phyloP scores from a whole-genome alignment of 2,888 invertebrate species.

The Drosophila algonquin region DNA sequence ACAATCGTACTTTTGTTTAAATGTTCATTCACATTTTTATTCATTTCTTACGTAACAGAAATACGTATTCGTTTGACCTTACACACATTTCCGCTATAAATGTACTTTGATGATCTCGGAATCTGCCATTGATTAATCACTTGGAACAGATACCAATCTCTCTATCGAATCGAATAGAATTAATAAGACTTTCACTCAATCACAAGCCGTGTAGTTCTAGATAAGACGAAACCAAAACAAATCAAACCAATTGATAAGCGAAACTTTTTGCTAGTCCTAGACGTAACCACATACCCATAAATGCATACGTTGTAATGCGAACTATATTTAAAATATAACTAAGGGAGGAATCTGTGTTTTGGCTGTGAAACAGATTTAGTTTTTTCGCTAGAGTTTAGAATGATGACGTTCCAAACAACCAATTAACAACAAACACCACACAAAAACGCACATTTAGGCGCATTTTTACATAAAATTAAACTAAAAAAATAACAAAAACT shows the following conservation, averaged over 20 bases:
- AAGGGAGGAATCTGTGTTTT: slow-evolving; percentile 82
- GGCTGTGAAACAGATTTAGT: slow-evolving; percentile 84
- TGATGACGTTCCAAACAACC: slow-evolving; percentile 28
- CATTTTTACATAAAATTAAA: slow-evolving; percentile 8
- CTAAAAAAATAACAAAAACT: slow-evolving; percentile 25
- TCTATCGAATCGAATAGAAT: slow-evolving; percentile 2
- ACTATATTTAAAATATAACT: slow-evolving; percentile 36
- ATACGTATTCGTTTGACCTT: slow-evolving; percentile 9
- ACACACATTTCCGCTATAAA: not conserved
- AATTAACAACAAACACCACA: slow-evolving; percentile 16
- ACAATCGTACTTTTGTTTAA: slow-evolving; percentile 53
- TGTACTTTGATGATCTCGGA: not conserved
- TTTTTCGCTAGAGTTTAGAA: slow-evolving; percentile 60
- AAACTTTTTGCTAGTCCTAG: slow-evolving; percentile 62
- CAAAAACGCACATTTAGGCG: slow-evolving; percentile 10
- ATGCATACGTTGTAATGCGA: slow-evolving; percentile 8
- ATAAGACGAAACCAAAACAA: not conserved
- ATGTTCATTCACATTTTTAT: not conserved
- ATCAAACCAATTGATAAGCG: slow-evolving; percentile 1
- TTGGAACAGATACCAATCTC: slow-evolving; percentile 2
- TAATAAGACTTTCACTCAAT: slow-evolving; percentile 34
- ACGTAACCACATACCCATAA: slow-evolving; percentile 13
- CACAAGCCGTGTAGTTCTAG: slow-evolving; percentile 20
- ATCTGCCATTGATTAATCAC: not conserved
- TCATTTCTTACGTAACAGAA: slow-evolving; percentile 30